Conservation (phyloP, 2,113 vertebrate species). For the Neopipo cinnamomea region DNA sequence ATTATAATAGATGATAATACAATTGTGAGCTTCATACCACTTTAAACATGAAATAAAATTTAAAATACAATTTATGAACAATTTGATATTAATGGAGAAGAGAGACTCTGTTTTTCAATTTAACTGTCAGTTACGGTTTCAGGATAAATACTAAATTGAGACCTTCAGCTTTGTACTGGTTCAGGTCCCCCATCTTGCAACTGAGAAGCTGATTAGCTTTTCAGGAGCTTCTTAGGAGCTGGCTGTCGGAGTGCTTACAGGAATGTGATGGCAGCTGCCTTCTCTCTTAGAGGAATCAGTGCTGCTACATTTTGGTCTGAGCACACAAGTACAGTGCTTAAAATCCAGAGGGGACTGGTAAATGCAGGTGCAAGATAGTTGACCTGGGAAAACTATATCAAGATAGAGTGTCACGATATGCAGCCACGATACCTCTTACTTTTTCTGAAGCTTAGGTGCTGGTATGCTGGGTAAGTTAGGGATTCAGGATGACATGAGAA, state of each 20-base stretch:
- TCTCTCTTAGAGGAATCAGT: not conserved
- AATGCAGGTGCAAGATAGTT: not conserved
- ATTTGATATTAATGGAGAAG: not conserved
- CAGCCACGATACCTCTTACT: not conserved
- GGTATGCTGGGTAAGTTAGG: not conserved
- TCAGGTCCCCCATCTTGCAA: not conserved
- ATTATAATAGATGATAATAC: not conserved
- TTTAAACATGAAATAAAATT: not conserved
- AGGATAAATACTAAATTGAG: not conserved
- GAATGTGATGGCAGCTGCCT: not conserved
- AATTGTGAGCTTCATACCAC: not conserved
- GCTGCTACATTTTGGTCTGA: not conserved
- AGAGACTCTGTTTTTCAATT: not conserved
- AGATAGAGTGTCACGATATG: not conserved
- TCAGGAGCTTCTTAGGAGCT: not conserved
- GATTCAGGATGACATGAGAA: not conserved
- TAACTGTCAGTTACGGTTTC: not conserved
- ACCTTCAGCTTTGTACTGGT: not conserved
- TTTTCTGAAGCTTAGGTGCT: not conserved
- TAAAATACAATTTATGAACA: not conserved
- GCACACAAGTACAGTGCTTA: not conserved
- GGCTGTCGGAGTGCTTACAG: not conserved
- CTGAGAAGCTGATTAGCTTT: not conserved
- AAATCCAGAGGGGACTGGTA: not conserved
- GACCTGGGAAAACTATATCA: not conserved